These are phyloP conservation scores for Acanthosepion lycidas DNA, from an alignment of 2,888 invertebrate genomes.

Conservation along the genomic window DNA sequence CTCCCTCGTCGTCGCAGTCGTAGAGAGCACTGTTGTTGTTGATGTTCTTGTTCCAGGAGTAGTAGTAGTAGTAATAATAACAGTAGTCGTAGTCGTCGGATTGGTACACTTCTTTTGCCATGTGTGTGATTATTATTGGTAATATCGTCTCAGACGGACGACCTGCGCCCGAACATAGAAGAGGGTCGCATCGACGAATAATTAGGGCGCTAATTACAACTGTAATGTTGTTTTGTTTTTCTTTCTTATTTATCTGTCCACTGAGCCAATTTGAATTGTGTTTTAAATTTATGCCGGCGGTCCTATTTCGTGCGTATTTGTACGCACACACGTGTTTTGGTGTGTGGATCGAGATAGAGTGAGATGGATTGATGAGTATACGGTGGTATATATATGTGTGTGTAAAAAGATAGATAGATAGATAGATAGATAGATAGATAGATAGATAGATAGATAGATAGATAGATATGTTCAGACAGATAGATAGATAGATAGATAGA, in stretches of 20 bases:
- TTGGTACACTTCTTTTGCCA: neutral
- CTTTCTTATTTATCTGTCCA: too few relatives aligned
- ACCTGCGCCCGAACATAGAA: too few relatives aligned
- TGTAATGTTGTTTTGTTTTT: too few relatives aligned
- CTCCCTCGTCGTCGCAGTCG: neutral
- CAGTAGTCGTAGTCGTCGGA: neutral
- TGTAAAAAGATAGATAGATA: neutral
- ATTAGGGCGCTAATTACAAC: too few relatives aligned
- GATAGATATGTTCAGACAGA: too few relatives aligned
- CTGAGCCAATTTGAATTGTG: too few relatives aligned
- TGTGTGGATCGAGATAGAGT: neutral
- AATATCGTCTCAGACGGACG: neutral
- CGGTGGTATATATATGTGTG: neutral
- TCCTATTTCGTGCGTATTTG: neutral
- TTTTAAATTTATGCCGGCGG: neutral
- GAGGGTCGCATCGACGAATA: too few relatives aligned
- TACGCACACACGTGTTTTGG: neutral
- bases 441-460: too few relatives aligned
- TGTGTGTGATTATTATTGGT: neutral
- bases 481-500: too few relatives aligned
- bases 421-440: too few relatives aligned
- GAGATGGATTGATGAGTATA: neutral
- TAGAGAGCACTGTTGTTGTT: neutral
- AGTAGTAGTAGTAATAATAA: neutral
- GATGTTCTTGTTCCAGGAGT: neutral